phyloP scores from a whole-genome alignment of 1,140 invertebrate species.

The Tetranychus urticae region DNA sequence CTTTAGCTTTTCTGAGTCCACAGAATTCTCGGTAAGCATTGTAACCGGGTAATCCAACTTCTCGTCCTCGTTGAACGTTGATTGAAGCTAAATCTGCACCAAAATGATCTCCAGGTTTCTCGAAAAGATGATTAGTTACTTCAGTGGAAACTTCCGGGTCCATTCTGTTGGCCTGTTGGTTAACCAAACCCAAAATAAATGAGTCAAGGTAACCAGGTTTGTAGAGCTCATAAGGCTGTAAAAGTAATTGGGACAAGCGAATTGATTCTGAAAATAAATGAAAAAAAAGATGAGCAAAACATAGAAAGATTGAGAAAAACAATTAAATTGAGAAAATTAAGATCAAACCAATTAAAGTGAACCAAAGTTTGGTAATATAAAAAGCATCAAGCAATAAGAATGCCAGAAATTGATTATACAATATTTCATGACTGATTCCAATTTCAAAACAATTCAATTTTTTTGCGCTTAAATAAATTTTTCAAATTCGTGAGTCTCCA shows the following conservation, averaged over 20 bases:
- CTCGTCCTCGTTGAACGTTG: constrained; percentile 21
- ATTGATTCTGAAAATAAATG: constrained; percentile 36
- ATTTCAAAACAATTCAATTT: no score
- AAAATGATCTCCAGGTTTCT: constrained; percentile 17
- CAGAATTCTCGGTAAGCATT: constrained; percentile 38
- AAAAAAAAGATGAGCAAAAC: neutral
- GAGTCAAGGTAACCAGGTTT: constrained; percentile 67
- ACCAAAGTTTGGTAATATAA: neutral
- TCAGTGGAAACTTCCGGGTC: constrained; percentile 79
- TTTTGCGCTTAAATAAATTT: no score
- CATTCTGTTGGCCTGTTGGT: constrained; percentile 82
- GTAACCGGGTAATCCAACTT: constrained; percentile 25
- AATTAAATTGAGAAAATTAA: neutral
- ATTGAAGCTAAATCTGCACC: constrained; percentile 20
- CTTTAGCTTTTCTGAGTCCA: constrained; percentile 29
- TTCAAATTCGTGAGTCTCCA: no score
- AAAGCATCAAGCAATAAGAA: neutral
- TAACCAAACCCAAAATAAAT: constrained; percentile 72
- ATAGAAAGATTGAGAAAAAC: neutral
- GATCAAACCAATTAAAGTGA: neutral
- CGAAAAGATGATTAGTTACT: constrained; percentile 21
- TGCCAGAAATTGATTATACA: no score
- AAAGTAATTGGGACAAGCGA: constrained; percentile 58
- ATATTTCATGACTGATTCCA: no score
- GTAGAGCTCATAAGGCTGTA: constrained; percentile 69